Base-by-base conservation (phyloP, 2,888 invertebrate species). In the Amphimallon solstitiale region DNA sequence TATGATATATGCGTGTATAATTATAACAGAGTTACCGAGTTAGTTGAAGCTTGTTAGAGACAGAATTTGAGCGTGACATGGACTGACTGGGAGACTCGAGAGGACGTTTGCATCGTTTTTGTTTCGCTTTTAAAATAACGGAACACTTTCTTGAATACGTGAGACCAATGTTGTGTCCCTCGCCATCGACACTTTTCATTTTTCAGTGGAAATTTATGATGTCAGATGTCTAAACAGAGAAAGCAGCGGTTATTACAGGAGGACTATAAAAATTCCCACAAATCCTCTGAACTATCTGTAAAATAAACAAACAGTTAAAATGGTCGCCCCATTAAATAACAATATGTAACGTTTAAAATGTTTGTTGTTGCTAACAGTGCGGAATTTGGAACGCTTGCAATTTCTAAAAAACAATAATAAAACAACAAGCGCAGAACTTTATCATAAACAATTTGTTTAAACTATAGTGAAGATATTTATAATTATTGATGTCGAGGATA, bases 1-100 rank as follows among this genome's bases (percentile, higher is more conserved):
- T 23, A 29, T 29, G 6, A 29, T 15, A 56, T 21, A 56, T 15
- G 15, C 10, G 15, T 23, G 56, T 59, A 68, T 70, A 70, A 70
- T 70, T 70, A 70, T 70, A 72, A 72, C 70, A 65, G 69, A 68
- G 70, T 73, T 71, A 71, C 69, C 2, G 29, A 29, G 29, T 23
- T 23, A 23, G 23, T 29, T 68, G 40, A 68, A 68, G 72, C 73
- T 73, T 71, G 73, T 73, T 73, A 73, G 68, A 73, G 69, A 60
- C 63, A 67, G 49, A 72, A 64, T 68, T 71, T 71, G 70, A 72
- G 68, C 73, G 73, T 72, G 70, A 73, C 73, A 49, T 35, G 21
- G 56, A n/a, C 23, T 12, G 29, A 56, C 2, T 1, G 21, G 9
- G 54, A n/a, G n/a, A n/a, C n/a, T 38, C 17, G 17, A 15, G 37